These are phyloP conservation scores for Falco concolor DNA, from an alignment of 2,797 vertebrate species.

Conservation along the genomic window DNA sequence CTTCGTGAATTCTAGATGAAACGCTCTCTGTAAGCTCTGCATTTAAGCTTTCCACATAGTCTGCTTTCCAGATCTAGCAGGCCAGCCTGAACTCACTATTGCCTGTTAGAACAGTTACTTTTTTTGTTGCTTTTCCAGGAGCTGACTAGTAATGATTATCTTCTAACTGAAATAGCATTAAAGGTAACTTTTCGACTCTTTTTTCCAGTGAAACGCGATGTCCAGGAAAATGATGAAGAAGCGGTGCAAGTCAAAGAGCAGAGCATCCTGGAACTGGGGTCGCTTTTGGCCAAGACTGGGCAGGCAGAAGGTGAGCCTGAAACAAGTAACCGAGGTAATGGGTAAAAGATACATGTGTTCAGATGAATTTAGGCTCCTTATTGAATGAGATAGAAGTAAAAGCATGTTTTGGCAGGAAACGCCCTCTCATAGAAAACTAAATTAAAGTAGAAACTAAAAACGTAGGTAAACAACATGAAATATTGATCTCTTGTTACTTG, in stretches of 20 bases:
- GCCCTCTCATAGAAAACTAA: background rate
- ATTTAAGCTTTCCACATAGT: background rate
- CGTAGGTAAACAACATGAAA: background rate
- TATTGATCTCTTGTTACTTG: background rate
- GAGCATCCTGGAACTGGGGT: conserved; percentile 95
- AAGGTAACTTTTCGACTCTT: conserved; percentile 11
- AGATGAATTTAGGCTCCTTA: background rate
- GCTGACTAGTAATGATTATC: background rate
- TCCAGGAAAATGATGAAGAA: conserved; percentile 93
- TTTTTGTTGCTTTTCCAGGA: background rate
- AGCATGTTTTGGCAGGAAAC: background rate
- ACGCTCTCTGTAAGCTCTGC: rapidly evolving
- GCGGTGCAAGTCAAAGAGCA: conserved; percentile 96
- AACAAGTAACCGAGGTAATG: background rate
- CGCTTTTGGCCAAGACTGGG: conserved; percentile 92
- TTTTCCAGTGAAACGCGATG: conserved; percentile 89
- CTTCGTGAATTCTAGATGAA: background rate
- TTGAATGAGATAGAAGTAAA: background rate
- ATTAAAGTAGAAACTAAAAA: background rate
- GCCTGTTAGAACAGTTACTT: background rate
- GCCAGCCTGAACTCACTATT: background rate
- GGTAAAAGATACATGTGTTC: background rate
- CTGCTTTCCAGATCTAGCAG: background rate
- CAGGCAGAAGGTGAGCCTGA: conserved; percentile 88
- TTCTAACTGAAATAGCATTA: background rate